Base-by-base conservation (phyloP, 2,888 invertebrate genomes). In the Ochropacha duplaris region DNA sequence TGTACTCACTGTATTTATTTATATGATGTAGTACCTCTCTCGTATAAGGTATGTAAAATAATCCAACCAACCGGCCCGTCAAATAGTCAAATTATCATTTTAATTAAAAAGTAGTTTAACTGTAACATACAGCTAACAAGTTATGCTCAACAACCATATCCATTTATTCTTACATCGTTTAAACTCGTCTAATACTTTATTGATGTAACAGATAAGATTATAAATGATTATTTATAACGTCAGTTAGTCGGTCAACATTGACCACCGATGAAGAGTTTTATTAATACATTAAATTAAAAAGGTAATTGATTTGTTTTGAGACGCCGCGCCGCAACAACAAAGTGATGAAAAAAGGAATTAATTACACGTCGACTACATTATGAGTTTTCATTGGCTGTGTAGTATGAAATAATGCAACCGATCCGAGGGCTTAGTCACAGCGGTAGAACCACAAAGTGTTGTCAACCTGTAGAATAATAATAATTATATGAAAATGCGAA, bases 211-310 rank as follows among this genome's bases (percentile, higher is more conserved):
- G 74, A 77, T 79, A 69, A 71, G 70, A 84, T 85, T 77, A 86
- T 84, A 81, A 81, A 83, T 74, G 72, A 66, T 73, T 72, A 76
- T 78, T 76, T 66, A 74, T 62, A 64, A 64, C 61, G 66, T 76
- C 70, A 68, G 68, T 64, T 59, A 51, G 64, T 63, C 67, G 56
- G 58, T 59, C 57, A 65, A 57, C 57, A 2, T 9, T 44, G 44
- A 44, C 19, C 61, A 62, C 66, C 59, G 63, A 65, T 65, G 66
- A 62, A 39, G 54, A 49, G 57, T 67, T 71, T 67, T 61, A 68
- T 59, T 39, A 39, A 39, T 39, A 39, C n/a, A 65, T 56, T 62
- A 71, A n/a, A 65, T 56, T 63, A 71, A 67, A 72, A 68, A 66
- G 64, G 61, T 78, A 78, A 79, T 81, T 74, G 70, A 57, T 68